These are phyloP conservation scores for Euzetes globulus DNA, from an alignment of 2,888 invertebrate genomes.

Conservation along the genomic window DNA sequence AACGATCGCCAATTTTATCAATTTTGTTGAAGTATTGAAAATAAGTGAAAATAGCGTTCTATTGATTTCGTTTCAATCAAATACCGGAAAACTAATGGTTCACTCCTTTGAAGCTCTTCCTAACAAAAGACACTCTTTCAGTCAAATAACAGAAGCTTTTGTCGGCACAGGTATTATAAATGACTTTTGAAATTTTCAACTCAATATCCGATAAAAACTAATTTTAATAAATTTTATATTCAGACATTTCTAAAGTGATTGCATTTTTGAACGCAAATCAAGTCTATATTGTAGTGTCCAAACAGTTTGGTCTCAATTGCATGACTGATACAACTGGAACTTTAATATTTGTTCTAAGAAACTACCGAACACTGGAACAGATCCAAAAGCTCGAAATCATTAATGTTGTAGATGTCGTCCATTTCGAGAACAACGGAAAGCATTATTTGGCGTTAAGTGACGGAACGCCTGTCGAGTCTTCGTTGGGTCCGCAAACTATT, in stretches of 20 bases:
- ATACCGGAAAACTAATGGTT: neutral
- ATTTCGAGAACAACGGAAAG: conserved; percentile 8
- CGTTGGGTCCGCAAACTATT: neutral
- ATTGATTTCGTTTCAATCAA: neutral
- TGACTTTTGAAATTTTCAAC: too few relatives aligned
- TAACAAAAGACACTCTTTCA: neutral
- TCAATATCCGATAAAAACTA: neutral
- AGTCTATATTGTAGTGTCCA: neutral
- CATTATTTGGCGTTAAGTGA: conserved; percentile 17
- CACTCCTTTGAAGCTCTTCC: neutral
- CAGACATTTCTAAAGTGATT: conserved; percentile 15
- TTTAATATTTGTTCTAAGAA: neutral
- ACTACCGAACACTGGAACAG: neutral
- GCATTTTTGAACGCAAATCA: neutral
- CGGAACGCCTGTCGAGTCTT: neutral
- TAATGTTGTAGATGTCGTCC: conserved; percentile 2
- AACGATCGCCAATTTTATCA: neutral
- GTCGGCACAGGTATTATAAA: conserved; percentile 12
- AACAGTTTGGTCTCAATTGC: neutral
- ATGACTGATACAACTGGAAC: neutral
- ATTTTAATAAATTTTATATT: neutral
- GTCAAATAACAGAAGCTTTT: neutral
- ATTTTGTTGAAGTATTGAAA: neutral
- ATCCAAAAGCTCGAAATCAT: neutral
- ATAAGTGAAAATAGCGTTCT: neutral